A percentile compares a stretch with the other conserved stretches of the same genome.
Evolutionary conservation across 2,113 vertebrate genomes (phyloP).

Genomic region (Leucoraja erinaceus): DNA sequence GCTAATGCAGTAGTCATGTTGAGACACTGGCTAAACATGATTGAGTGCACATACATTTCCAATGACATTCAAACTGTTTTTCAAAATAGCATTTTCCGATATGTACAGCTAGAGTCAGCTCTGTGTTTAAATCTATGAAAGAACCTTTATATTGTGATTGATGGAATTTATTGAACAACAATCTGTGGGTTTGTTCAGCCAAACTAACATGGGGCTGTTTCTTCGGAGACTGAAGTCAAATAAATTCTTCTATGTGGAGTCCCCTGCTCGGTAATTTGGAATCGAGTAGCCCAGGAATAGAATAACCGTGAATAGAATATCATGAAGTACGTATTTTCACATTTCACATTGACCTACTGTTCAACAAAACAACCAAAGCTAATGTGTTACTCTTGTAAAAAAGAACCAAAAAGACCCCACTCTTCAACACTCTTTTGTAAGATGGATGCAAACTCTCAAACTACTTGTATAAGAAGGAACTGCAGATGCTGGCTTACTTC

Average conservation of each 20-base stretch:
- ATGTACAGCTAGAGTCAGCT: neutral
- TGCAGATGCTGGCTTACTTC: no score
- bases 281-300: neutral
- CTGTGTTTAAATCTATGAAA: conserved; percentile 27
- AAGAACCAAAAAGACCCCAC: neutral
- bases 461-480: neutral
- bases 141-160: conserved; percentile 27
- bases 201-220: conserved; percentile 31
- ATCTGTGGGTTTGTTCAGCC: conserved; percentile 29
- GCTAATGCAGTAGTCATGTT: neutral
- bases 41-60: conserved; percentile 14
- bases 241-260: conserved; percentile 8
- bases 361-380: neutral
- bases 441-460: neutral
- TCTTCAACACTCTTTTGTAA: neutral
- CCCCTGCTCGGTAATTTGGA: conserved; percentile 15
- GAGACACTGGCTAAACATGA: conserved; percentile 7
- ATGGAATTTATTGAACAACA: conserved; percentile 31
- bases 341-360: neutral
- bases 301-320: neutral
- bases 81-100: neutral
- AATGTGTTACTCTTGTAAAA: neutral
- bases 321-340: neutral
- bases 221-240: neutral
- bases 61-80: conserved; percentile 20